Conservation (phyloP, 2,888 invertebrate species). For the Notodonta ziczac region DNA sequence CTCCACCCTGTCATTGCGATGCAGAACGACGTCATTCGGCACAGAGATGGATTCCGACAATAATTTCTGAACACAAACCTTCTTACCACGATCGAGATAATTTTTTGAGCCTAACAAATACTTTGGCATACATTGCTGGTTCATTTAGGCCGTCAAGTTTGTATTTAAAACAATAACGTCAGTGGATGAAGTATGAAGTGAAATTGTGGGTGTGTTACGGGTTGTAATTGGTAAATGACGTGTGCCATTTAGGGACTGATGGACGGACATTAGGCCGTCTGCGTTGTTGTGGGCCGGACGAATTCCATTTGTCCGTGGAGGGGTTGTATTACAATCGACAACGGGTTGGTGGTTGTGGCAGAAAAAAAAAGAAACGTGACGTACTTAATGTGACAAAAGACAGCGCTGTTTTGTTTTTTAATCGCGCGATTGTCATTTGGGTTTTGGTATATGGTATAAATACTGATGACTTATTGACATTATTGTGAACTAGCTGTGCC, state of each 20-base stretch:
- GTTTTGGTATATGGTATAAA: conserved; percentile 14
- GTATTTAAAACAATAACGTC: conserved; percentile 21
- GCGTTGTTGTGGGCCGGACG: conserved; percentile 67
- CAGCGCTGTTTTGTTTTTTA: conserved; percentile 42
- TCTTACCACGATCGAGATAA: conserved; percentile 35
- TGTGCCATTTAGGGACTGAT: conserved; percentile 80
- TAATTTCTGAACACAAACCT: conserved; percentile 75
- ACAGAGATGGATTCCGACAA: conserved; percentile 80
- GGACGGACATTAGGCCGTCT: conserved; percentile 82
- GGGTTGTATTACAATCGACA: conserved; percentile 66
- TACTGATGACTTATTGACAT: conserved; percentile 18
- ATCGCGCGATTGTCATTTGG: conserved; percentile 28
- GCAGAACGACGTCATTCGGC: conserved; percentile 79
- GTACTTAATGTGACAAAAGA: conserved; percentile 59
- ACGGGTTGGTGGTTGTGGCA: conserved; percentile 49
- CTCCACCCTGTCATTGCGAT: conserved; percentile 77
- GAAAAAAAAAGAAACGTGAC: conserved; percentile 64
- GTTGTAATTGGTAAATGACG: conserved; percentile 76
- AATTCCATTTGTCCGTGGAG: conserved; percentile 69
- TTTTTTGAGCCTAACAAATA: neutral
- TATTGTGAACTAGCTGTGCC: too few species aligned
- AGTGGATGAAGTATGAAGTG: conserved; percentile 38
- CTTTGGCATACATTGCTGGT: conserved; percentile 46
- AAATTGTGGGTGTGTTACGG: conserved; percentile 14
- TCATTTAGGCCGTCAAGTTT: conserved; percentile 3